phyloP scores from a whole-genome alignment of 1,140 invertebrate genomes.

The Samia ricini region DNA sequence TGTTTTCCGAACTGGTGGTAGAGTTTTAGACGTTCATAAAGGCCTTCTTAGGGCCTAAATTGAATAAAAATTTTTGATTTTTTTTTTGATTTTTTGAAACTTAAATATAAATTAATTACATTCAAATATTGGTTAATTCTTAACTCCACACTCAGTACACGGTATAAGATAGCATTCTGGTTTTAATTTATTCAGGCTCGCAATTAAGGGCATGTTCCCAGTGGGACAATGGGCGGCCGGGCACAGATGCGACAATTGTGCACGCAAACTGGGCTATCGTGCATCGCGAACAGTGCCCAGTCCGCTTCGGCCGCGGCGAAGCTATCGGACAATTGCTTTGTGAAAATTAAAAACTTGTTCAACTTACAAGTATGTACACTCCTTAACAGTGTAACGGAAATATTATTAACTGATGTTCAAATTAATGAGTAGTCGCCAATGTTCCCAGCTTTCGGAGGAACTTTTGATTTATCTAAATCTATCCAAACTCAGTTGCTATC shows the following conservation, averaged over 20 bases:
- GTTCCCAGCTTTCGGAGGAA: no score
- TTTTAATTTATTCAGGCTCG: slow-evolving; percentile 70
- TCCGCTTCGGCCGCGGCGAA: slow-evolving; percentile 12
- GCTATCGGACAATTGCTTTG: neutral
- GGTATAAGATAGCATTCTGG: slow-evolving; percentile 55
- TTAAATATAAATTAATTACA: neutral
- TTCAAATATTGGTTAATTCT: slow-evolving; percentile 20
- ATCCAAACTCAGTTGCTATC: no score
- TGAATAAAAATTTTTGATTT: no score
- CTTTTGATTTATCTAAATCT: no score
- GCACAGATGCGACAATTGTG: slow-evolving; percentile 65
- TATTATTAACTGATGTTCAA: neutral
- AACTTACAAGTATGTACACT: neutral
- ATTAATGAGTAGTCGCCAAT: no score
- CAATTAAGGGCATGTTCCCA: slow-evolving; percentile 70
- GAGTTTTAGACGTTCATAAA: no score
- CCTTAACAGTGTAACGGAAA: neutral
- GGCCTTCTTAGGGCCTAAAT: no score
- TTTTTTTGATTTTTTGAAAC: no score
- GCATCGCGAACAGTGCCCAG: slow-evolving; percentile 44
- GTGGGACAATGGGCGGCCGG: slow-evolving; percentile 60
- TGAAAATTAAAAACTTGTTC: slow-evolving; percentile 9
- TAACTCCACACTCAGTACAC: slow-evolving; percentile 30
- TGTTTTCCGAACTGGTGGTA: no score
- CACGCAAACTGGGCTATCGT: slow-evolving; percentile 60